Conservation (phyloP, 1,140 invertebrate genomes). For the Anoplolepis gracilipes region DNA sequence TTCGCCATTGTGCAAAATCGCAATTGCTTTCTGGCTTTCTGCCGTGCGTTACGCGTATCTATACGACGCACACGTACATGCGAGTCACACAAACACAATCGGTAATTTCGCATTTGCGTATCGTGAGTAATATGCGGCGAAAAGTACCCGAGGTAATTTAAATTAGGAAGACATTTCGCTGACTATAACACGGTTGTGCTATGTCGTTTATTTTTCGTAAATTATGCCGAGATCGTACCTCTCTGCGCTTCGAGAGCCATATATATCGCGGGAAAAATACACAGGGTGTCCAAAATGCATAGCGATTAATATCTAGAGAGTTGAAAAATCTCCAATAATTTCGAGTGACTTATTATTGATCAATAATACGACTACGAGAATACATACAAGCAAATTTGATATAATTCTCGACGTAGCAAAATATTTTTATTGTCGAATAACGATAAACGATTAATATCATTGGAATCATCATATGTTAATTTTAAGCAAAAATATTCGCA, state of each 20-base stretch:
- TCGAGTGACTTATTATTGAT: not conserved
- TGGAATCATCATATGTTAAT: not conserved
- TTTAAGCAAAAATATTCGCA: not conserved
- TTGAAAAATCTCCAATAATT: not conserved
- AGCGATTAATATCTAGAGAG: not conserved
- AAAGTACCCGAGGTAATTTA: constrained; percentile 43
- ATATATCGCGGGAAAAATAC: not conserved
- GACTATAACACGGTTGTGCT: constrained; percentile 22
- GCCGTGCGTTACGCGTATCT: constrained; percentile 19
- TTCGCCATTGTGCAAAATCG: constrained; percentile 80
- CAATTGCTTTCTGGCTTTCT: constrained; percentile 62
- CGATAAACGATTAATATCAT: not conserved
- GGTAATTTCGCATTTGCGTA: not conserved
- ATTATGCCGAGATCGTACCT: constrained; percentile 21
- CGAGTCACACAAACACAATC: not conserved
- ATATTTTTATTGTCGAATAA: not conserved
- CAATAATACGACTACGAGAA: not conserved
- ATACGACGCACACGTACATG: not conserved
- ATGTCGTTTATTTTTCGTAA: constrained; percentile 58
- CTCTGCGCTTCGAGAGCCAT: not conserved
- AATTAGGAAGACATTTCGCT: constrained; percentile 46
- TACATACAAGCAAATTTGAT: not conserved
- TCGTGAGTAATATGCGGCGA: not conserved
- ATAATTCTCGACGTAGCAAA: not conserved
- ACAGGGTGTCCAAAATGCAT: not conserved